Evolutionary conservation across 2,113 vertebrate species (phyloP), one percentile per base, ranked within the genome.

Genomic region (Caranx melampygus): DNA sequence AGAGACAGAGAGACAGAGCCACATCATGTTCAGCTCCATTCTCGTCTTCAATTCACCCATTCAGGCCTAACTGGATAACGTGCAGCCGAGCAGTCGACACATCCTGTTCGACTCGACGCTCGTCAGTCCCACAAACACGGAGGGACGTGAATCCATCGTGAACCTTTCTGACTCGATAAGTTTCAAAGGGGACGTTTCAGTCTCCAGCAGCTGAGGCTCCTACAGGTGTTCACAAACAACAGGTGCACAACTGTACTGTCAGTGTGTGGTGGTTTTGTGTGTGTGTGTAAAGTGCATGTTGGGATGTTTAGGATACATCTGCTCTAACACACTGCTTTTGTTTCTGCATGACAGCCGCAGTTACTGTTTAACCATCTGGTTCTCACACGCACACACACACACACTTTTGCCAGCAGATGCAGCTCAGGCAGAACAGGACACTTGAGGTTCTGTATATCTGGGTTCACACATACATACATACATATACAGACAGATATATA

Each of bases 221-320:
- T 11, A 58, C 59, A 58, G 77, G 35, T 75, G 69, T 66, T 69
- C 67, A 77, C 26, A 66, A 71, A 76, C 63, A 79, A 33, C 75
- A 78, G 79, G 70, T 82, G 70, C 61, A 52, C 21, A 12, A 26
- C n/a, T 26, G 21, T 20, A 52, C 9, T 16, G 34, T 59, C 26
- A 26, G 59, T 35, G 58, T 76, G 69, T 67, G 49, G 63, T 26
- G 26, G 26, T n/a, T n/a, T n/a, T 21, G 26, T 31, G 10, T 47
- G 54, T 70, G 60, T 42, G 7, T 69, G 26, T 26, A 26, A 26
- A 26, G 26, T 26, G 26, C 26, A 26, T 26, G 26, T 26, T 26
- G 26, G 26, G 34, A 63, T 31, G 42, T 37, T 75, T 47, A 37
- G 18, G 42, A 31, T 59, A 31, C 47, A 78, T 44, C 70, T 78